Evolutionary conservation across 2,888 invertebrate genomes (phyloP).

Genomic region (Pseudolycoriella hygida): DNA sequence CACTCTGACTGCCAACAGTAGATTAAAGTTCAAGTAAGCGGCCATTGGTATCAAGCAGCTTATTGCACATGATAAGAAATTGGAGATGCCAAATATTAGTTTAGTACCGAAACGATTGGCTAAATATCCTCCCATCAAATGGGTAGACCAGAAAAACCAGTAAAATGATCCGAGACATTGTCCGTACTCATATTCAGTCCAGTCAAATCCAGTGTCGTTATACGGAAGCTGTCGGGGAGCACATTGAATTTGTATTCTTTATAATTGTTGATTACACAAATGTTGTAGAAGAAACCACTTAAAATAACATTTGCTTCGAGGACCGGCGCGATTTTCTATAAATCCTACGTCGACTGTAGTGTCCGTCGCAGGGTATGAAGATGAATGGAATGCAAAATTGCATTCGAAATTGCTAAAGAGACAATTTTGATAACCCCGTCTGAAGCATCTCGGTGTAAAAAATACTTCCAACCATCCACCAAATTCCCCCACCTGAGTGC

Average conservation of each 20-base stretch:
- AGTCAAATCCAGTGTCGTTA: slow-evolving; percentile 23
- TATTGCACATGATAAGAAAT: slow-evolving; percentile 36
- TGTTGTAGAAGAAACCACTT: background rate
- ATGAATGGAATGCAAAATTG: too few relatives aligned
- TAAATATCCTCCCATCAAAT: slow-evolving; percentile 39
- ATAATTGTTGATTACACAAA: background rate
- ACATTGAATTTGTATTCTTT: too few relatives aligned
- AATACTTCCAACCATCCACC: too few relatives aligned
- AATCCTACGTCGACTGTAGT: too few relatives aligned
- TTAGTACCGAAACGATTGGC: slow-evolving; percentile 44
- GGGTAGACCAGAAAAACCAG: slow-evolving; percentile 43
- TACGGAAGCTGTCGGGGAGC: background rate
- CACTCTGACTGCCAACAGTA: slow-evolving; percentile 35
- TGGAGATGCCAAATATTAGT: slow-evolving; percentile 39
- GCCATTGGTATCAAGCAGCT: slow-evolving; percentile 39
- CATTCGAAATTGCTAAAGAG: too few relatives aligned
- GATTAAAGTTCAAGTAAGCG: slow-evolving; percentile 31
- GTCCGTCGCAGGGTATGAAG: too few relatives aligned
- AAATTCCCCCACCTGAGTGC: too few relatives aligned
- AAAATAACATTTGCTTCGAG: too few relatives aligned
- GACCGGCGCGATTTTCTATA: too few relatives aligned
- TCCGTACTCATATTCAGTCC: slow-evolving; percentile 40
- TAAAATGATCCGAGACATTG: slow-evolving; percentile 41
- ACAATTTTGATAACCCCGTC: too few relatives aligned
- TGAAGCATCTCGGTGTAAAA: too few relatives aligned